These are phyloP conservation scores for Aspidiotus destructor DNA, from an alignment of 2,888 invertebrate genomes.

Conservation along the genomic window DNA sequence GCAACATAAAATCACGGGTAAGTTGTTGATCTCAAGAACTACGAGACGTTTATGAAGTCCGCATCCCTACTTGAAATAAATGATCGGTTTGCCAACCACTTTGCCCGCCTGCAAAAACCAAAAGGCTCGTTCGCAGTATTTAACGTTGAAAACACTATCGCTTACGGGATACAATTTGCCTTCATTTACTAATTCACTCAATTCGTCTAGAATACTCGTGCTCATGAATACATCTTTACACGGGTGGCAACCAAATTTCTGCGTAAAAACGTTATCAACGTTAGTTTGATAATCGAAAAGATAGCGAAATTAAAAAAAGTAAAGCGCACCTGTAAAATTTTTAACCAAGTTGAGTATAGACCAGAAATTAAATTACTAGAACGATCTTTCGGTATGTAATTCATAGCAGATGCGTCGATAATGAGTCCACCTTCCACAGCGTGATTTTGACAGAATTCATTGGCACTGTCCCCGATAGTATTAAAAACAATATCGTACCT, in stretches of 20 bases:
- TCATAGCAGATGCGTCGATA: constrained; percentile 46
- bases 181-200: constrained; percentile 22
- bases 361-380: constrained; percentile 46
- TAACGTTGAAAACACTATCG: constrained; percentile 25
- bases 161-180: constrained; percentile 29
- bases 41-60: background rate
- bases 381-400: constrained; percentile 46
- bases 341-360: constrained; percentile 45
- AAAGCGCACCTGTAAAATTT: constrained; percentile 36
- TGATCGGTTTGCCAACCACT: constrained; percentile 27
- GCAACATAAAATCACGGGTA: background rate
- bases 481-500: constrained; percentile 47
- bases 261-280: background rate
- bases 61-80: constrained; percentile 20
- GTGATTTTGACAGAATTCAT: constrained; percentile 39
- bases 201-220: constrained; percentile 21
- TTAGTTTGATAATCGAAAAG: background rate
- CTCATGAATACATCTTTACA: constrained; percentile 27
- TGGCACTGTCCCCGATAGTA: constrained; percentile 44
- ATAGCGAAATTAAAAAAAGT: background rate
- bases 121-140: constrained; percentile 28
- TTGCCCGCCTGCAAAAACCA: constrained; percentile 20
- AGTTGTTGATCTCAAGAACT: background rate
- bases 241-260: constrained; percentile 17
- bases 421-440: constrained; percentile 42